Conservation (phyloP, 2,888 invertebrate genomes). For the Eretmocerus hayati region DNA sequence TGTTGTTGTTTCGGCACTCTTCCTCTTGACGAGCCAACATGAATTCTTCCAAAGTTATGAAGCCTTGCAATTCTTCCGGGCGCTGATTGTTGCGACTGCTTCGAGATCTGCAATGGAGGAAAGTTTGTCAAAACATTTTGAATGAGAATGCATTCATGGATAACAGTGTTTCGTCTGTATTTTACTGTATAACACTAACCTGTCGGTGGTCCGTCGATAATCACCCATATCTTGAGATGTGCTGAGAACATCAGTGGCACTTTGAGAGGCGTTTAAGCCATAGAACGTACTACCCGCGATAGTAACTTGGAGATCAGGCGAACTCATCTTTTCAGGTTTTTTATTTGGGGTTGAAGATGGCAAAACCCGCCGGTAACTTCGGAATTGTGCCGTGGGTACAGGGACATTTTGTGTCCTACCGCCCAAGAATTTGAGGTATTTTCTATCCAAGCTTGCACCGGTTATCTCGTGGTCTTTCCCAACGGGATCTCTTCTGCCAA, state of each 20-base stretch:
- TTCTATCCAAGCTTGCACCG: constrained; percentile 64
- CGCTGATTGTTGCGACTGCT: constrained; percentile 37
- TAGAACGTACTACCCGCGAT: constrained; percentile 43
- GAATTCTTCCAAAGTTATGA: constrained; percentile 71
- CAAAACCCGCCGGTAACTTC: constrained; percentile 64
- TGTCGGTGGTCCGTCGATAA: constrained; percentile 39
- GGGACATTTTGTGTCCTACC: constrained; percentile 58
- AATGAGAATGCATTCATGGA: background rate
- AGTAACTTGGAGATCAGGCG: constrained; percentile 39
- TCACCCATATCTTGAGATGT: constrained; percentile 39
- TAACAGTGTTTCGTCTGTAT: background rate
- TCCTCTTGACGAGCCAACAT: constrained; percentile 72
- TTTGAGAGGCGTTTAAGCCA: constrained; percentile 37
- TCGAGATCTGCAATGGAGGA: no score
- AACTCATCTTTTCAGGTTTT: constrained; percentile 34
- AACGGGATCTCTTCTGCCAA: constrained; percentile 42
- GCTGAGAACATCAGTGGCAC: constrained; percentile 35
- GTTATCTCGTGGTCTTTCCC: constrained; percentile 49
- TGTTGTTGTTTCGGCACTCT: constrained; percentile 52
- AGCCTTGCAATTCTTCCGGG: constrained; percentile 58
- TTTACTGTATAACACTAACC: no score
- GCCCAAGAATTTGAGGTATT: constrained; percentile 58
- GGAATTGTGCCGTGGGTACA: constrained; percentile 71
- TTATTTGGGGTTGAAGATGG: constrained; percentile 40
- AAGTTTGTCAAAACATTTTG: constrained; percentile 18